A percentile compares a stretch with the other conserved stretches of the same genome.
Conservation (phyloP, 2,797 vertebrate genomes). For the Scyliorhinus canicula region DNA sequence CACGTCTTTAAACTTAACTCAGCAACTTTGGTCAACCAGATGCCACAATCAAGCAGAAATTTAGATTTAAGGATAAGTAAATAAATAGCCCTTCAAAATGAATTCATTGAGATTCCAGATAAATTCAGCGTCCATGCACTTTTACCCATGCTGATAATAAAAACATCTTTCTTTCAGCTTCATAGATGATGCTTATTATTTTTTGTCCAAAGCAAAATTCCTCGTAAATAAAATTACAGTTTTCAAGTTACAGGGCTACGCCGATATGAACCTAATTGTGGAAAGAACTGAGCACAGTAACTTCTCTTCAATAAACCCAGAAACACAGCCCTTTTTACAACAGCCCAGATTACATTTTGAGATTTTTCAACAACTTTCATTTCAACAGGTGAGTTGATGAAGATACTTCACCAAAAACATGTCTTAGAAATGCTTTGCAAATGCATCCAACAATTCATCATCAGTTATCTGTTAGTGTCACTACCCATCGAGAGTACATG, state of each 20-base stretch:
- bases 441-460: background rate
- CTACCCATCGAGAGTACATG: background rate
- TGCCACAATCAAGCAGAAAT: background rate
- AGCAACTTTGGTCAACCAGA: background rate
- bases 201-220: background rate
- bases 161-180: background rate
- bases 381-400: background rate
- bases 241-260: background rate
- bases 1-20: background rate
- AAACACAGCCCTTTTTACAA: background rate
- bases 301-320: background rate
- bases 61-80: background rate
- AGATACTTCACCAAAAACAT: background rate
- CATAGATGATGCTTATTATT: background rate
- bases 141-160: background rate
- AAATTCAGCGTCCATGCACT: background rate
- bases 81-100: background rate
- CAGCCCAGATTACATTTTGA: background rate
- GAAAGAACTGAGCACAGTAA: background rate
- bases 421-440: background rate
- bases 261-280: background rate
- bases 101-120: background rate
- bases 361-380: background rate
- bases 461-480: background rate
- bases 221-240: background rate